Conservation (phyloP, 37 sponge, comb jelly and placozoan genomes). For the Beroe ovata region DNA sequence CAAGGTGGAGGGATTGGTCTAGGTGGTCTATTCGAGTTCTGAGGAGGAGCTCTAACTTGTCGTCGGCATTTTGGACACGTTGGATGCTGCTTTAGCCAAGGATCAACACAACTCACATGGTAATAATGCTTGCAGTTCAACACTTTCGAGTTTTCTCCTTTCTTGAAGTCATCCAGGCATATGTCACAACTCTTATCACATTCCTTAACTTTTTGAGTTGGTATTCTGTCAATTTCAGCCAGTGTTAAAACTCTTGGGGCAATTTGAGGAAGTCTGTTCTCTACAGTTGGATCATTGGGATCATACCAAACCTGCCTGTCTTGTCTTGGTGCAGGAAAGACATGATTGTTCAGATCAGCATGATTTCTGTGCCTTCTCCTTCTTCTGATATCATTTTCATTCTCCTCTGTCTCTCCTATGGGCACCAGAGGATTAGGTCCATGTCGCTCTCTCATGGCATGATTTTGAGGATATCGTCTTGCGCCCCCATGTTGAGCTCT, state of each 20-base stretch:
- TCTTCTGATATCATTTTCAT: background rate
- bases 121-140: conserved; percentile 60
- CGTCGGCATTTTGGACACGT: conserved; percentile 57
- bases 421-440: background rate
- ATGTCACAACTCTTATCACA: conserved; percentile 48
- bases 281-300: background rate
- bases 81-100: conserved; percentile 41
- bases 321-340: conserved; percentile 42
- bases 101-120: conserved; percentile 41
- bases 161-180: conserved; percentile 53
- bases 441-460: background rate
- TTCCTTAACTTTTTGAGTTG: conserved; percentile 3
- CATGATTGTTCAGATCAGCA: conserved; percentile 44
- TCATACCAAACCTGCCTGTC: conserved; percentile 55
- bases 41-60: conserved; percentile 50
- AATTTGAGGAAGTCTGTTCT: conserved; percentile 42
- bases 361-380: background rate
- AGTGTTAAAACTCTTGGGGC: conserved; percentile 17
- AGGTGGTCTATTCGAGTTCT: background rate
- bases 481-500: background rate
- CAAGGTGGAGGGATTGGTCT: conserved; percentile 53
- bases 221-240: conserved; percentile 53
- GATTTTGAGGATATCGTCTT: background rate
- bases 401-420: background rate
- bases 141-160: conserved; percentile 32